Conservation (phyloP, 92 coral and sea anemone species). For the Epizoanthus rinbou region DNA sequence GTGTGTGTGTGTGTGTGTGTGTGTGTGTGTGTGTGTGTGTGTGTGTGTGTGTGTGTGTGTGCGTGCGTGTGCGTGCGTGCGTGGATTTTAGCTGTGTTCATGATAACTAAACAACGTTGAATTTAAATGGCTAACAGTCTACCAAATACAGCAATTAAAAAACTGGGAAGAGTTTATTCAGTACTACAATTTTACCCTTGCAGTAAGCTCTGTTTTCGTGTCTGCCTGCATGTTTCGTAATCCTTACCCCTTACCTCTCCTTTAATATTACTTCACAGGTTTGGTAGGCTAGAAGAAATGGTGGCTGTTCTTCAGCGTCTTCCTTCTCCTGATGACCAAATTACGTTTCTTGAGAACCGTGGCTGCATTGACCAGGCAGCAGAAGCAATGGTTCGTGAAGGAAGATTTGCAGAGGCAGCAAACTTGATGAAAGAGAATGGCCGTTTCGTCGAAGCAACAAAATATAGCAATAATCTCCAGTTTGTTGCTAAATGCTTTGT, state of each 20-base stretch:
- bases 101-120: not conserved
- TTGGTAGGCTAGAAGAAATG: slow-evolving; percentile 66
- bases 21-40: no score
- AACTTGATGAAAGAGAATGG: slow-evolving; percentile 74
- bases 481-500: slow-evolving; percentile 82
- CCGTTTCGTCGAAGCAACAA: slow-evolving; percentile 76
- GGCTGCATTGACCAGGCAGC: slow-evolving; percentile 83
- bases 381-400: slow-evolving; percentile 69
- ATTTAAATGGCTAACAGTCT: no score
- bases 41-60: no score
- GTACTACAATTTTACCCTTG: no score
- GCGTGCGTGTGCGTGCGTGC: not conserved
- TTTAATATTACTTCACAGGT: slow-evolving; percentile 8
- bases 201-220: no score
- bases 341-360: slow-evolving; percentile 74
- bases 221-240: not conserved
- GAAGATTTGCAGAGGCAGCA: slow-evolving; percentile 76
- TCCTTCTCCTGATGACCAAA: slow-evolving; percentile 77
- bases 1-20: no score
- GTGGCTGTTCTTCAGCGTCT: slow-evolving; percentile 73
- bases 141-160: no score
- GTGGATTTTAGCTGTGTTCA: not conserved
- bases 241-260: not conserved
- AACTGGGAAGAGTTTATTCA: no score
- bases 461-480: slow-evolving; percentile 50